phyloP scores from a whole-genome alignment of 2,888 invertebrate genomes.

The Tridacna crocea region DNA sequence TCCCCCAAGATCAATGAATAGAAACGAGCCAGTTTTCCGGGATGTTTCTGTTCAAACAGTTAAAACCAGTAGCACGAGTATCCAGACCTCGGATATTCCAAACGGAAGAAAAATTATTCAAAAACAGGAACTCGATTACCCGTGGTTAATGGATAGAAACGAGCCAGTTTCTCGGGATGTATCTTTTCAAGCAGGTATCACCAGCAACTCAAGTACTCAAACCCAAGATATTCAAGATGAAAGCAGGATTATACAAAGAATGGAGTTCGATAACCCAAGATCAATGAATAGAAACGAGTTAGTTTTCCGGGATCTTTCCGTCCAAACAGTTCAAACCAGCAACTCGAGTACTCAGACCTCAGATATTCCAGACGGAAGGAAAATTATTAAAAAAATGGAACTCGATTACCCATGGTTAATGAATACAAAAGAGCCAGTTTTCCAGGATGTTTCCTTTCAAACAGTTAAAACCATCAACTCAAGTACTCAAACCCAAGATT shows the following conservation, averaged over 20 bases:
- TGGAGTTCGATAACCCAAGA: not conserved
- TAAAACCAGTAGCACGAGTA: no score
- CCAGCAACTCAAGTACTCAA: no score
- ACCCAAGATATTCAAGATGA: no score
- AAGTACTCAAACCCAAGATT: not conserved
- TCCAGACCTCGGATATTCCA: conserved; percentile 3
- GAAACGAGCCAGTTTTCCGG: no score
- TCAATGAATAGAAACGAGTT: not conserved
- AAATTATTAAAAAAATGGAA: conserved; percentile 33
- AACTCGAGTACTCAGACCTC: conserved; percentile 16
- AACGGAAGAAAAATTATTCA: conserved; percentile 46
- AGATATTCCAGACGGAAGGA: conserved; percentile 22
- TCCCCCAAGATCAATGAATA: no score
- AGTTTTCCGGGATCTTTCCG: not conserved
- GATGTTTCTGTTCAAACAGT: no score
- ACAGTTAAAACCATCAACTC: no score
- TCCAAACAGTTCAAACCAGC: not conserved
- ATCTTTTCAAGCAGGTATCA: no score
- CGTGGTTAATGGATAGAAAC: no score
- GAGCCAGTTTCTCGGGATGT: no score
- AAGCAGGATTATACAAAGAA: conserved; percentile 31
- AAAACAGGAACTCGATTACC: no score
- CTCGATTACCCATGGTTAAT: not conserved
- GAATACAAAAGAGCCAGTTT: not conserved
- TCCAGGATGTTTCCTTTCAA: not conserved